Evolutionary conservation across 2,797 vertebrate genomes (phyloP).

Genomic region (Cossypha heuglini): DNA sequence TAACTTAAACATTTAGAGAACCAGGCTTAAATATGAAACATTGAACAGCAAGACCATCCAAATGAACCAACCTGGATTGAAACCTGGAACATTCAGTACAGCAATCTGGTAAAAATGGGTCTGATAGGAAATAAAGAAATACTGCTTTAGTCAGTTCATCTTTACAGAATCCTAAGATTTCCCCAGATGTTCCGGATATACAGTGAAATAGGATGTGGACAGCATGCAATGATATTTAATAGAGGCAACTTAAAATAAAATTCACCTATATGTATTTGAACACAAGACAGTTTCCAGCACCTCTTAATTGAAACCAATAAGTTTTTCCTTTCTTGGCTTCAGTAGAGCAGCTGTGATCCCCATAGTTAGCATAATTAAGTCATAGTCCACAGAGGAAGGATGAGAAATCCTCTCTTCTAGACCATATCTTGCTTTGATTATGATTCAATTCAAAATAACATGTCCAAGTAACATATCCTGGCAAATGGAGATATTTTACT

Average conservation of each 20-base stretch:
- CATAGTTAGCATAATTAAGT: not conserved
- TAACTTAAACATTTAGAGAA: not conserved
- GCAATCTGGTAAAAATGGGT: not conserved
- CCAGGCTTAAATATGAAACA: not conserved
- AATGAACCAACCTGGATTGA: not conserved
- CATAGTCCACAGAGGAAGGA: not conserved
- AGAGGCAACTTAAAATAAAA: not conserved
- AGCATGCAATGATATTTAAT: not conserved
- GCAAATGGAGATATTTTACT: not conserved
- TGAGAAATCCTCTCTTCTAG: not conserved
- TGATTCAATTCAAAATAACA: not conserved
- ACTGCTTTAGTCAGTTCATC: not conserved
- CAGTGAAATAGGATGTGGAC: not conserved
- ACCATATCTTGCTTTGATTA: not conserved
- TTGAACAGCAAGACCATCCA: not conserved
- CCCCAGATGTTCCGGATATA: not conserved
- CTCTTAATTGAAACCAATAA: not conserved
- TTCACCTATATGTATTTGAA: not conserved
- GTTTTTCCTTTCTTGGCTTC: not conserved
- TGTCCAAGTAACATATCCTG: not conserved
- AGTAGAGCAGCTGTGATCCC: not conserved
- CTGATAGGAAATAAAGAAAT: not conserved
- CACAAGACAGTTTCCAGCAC: not conserved
- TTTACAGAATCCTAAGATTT: not conserved
- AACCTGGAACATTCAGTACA: not conserved